Evolutionary conservation across 2,113 vertebrate genomes (phyloP), one percentile per base, ranked within the genome.

Genomic region (Elephas maximus): DNA sequence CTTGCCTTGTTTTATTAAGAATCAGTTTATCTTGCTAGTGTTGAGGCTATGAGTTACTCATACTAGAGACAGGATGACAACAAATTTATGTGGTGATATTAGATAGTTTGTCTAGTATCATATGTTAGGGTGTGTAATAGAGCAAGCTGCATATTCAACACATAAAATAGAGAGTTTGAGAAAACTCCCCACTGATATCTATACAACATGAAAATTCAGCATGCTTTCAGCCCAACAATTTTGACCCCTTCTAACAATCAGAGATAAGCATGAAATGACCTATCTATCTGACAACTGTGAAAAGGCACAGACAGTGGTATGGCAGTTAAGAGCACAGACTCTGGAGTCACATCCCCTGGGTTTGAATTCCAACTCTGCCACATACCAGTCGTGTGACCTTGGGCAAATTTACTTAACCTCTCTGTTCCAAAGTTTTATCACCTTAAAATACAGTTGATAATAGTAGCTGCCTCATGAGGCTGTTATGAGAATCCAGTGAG

Each of bases 1-100:
- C 51, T 67, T 76, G 57, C 41, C 41, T 28, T 80, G 57, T 44
- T 96, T 96, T 95, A 76, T 92, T 78, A 82, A 62, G 74, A 81
- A 85, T 37, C 76, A 11, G 26, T 82, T 95, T 78, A 67, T 83
- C 80, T 60, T 79, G 69, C 62, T 74, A 48, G 73, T 33, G 23
- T 41, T 12, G 28, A 77, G 33, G 74, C 60, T 88, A 8, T 41
- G 44, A 21, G 26, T 45, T 92, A 65, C 24, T 69, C 65, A 62
- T 23, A 9, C 48, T 33, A 11, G 1, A 48, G 53, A 51, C 11
- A 37, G 48, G 24, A 41, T 53, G 78, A 28, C 0, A 12, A 41
- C 3, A 57, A 63, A 53, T 69, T 67, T 57, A 30, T 30, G 14
- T 4, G n/a, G 57, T 78, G 65, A 73, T 8, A 15, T 18, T 45